A percentile compares a stretch with the other conserved stretches of the same genome.
phyloP scores from a whole-genome alignment of 1,140 invertebrate genomes.

The Calliopsis andreniformis region DNA sequence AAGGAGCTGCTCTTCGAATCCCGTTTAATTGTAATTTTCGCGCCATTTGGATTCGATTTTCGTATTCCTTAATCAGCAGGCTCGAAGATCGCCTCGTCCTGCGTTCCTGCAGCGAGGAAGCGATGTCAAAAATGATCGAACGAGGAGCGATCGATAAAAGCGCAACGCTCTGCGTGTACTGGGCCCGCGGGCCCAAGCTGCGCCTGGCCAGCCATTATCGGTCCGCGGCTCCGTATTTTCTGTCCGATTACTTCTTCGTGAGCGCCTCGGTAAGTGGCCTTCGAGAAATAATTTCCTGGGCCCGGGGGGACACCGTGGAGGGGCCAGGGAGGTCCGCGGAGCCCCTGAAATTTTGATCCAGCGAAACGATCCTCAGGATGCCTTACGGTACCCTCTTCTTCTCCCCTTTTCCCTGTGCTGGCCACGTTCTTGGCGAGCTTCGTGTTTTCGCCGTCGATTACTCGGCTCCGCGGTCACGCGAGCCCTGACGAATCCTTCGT shows the following conservation, averaged over 20 bases:
- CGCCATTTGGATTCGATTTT: neutral
- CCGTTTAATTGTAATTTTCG: conserved; percentile 31
- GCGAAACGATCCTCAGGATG: conserved; percentile 55
- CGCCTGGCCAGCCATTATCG: conserved; percentile 61
- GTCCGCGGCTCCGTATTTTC: conserved; percentile 62
- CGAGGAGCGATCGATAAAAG: conserved; percentile 46
- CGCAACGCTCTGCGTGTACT: conserved; percentile 45
- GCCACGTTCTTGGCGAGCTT: neutral
- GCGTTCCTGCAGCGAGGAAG: conserved; percentile 20
- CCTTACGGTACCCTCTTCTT: conserved; percentile 48
- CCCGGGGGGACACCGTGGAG: conserved; percentile 2
- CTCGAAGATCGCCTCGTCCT: neutral
- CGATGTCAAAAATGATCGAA: conserved; percentile 37
- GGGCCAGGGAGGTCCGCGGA: conserved; percentile 10
- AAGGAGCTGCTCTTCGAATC: too few relatives aligned
- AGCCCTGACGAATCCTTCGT: neutral
- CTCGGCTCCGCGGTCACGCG: neutral
- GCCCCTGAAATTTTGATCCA: conserved; percentile 64
- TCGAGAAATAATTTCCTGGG: conserved; percentile 64
- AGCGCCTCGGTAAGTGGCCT: conserved; percentile 63
- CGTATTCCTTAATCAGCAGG: conserved; percentile 23
- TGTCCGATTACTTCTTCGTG: conserved; percentile 66
- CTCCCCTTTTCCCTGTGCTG: neutral
- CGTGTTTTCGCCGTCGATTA: conserved; percentile 32
- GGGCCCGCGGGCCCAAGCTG: conserved; percentile 40